A percentile compares a stretch with the other conserved stretches of the same genome.
Conservation (phyloP, 2,797 vertebrate genomes). For the Karalla daura region DNA sequence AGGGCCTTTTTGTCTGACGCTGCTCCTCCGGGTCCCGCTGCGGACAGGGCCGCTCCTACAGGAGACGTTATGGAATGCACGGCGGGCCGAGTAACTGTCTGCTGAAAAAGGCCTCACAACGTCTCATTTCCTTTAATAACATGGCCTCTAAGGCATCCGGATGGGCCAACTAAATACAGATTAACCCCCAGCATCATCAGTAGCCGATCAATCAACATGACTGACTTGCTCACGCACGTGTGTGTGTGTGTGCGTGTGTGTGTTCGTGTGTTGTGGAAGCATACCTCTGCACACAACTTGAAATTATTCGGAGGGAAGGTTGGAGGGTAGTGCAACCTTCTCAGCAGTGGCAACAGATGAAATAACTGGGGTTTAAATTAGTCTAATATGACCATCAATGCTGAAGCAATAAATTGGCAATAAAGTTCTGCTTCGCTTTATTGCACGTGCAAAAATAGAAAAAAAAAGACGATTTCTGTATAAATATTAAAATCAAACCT, state of each 20-base stretch:
- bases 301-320: no score
- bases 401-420: no score
- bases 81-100: conserved; percentile 73
- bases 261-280: neutral
- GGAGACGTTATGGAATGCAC: conserved; percentile 74
- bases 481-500: no score
- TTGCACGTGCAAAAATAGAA: no score
- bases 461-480: no score
- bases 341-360: no score
- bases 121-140: conserved; percentile 83
- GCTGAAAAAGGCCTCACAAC: conserved; percentile 74
- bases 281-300: conserved; percentile 23
- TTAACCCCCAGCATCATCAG: conserved; percentile 82
- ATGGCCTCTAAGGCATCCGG: conserved; percentile 82
- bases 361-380: no score
- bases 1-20: conserved; percentile 71
- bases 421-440: no score
- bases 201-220: conserved; percentile 79
- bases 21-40: conserved; percentile 53
- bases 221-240: conserved; percentile 48
- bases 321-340: no score
- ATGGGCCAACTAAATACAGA: conserved; percentile 85
- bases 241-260: conserved; percentile 25
- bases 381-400: no score
- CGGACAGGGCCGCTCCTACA: conserved; percentile 58